Evolutionary conservation across 2,888 invertebrate species (phyloP), one percentile per base, ranked within the genome.

Genomic region (Rhingia rostrata): DNA sequence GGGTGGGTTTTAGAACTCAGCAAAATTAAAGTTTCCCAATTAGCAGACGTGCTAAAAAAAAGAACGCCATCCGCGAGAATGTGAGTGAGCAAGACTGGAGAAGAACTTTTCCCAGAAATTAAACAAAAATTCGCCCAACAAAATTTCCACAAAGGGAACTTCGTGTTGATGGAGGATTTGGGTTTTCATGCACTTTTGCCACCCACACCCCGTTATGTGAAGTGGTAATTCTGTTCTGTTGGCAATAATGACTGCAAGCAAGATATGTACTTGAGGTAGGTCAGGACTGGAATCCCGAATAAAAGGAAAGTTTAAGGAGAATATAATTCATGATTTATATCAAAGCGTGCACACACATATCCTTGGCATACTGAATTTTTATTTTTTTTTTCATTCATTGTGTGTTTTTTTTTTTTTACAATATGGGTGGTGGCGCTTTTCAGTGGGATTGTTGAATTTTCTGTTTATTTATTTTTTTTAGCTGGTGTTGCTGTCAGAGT

Each of bases 1-100:
- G 12, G n/a, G 35, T 53, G 6, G 6, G 33, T 12, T 9, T 53
- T 53, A 53, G 53, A 53, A 53, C 33, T 53, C 43, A 45, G 70
- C 35, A 37, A 66, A 77, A 78, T 78, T 82, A 82, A 82, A 82
- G 77, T 82, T 78, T 78, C 30, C 82, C 82, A 82, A 82, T 82
- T 82, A 82, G 66, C 66, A 66, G 77, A 66, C 64, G 77, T 82
- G 77, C 64, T 64, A 78, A 72, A 47, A 49, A 49, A 30, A 49
- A 30, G 10, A 7, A 10, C 6, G 6, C 37, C 2, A n/a, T 6
- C 10, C 53, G 33, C 53, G 32, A 22, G 7, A 30, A 30, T 33
- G 53, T 53, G 6, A 41, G 10, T 7, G n/a, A 41, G 10, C 7
- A 35, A 30, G 37, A 35, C 35, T 35, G n/a, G 12, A 58, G 30